phyloP scores from a whole-genome alignment of 2,113 vertebrate genomes.

The Salvelinus sp. region DNA sequence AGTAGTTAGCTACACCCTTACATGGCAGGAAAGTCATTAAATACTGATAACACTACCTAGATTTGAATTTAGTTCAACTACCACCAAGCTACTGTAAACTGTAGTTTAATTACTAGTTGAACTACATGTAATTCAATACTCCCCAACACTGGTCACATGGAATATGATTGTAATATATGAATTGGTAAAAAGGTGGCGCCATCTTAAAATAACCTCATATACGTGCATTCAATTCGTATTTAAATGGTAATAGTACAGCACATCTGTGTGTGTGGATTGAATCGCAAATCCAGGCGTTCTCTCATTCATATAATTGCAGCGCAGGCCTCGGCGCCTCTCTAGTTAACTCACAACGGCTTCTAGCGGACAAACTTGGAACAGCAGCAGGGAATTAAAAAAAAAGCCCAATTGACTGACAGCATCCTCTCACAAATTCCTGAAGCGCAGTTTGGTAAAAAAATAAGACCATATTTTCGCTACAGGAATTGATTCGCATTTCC shows the following conservation, averaged over 20 bases:
- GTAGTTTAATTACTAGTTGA: no score
- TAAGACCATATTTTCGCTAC: not conserved
- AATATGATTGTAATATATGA: no score
- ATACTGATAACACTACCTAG: no score
- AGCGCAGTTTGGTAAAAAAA: not conserved
- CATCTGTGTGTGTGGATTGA: not conserved
- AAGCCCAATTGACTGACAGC: not conserved
- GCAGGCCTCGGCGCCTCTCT: constrained; percentile 35
- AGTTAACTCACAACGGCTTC: constrained; percentile 66
- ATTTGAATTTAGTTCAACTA: no score
- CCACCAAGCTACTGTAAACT: no score
- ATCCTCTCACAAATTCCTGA: constrained; percentile 13
- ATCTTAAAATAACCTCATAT: not conserved
- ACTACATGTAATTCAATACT: no score
- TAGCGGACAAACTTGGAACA: constrained; percentile 55
- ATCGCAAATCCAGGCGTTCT: constrained; percentile 9
- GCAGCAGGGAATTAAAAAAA: constrained; percentile 20
- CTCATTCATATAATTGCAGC: constrained; percentile 5
- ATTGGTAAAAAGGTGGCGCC: no score
- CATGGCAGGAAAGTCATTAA: no score
- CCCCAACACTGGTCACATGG: no score
- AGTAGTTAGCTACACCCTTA: no score
- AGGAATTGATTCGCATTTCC: no score
- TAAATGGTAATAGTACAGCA: not conserved
- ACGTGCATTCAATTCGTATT: no score